Evolutionary conservation across 2,113 vertebrate species (phyloP).

Genomic region (Bos taurus): DNA sequence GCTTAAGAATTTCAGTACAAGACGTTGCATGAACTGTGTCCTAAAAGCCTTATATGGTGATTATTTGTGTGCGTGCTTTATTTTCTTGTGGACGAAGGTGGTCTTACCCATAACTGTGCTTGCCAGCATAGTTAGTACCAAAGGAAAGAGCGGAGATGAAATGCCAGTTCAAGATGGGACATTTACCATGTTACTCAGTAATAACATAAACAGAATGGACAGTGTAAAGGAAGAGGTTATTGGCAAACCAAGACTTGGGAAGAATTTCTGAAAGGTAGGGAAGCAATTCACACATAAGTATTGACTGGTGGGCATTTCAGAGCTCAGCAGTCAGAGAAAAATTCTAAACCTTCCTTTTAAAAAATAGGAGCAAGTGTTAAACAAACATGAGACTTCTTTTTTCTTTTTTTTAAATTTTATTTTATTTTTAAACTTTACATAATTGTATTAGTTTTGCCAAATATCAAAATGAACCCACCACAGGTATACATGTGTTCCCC

Average conservation of each 20-base stretch:
- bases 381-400: not conserved
- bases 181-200: not conserved
- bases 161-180: not conserved
- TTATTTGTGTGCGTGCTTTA: not conserved
- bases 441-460: too few relatives aligned
- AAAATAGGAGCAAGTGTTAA: not conserved
- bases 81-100: not conserved
- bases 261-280: not conserved
- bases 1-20: not conserved
- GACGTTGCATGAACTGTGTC: not conserved
- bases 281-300: not conserved
- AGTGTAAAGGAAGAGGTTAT: not conserved
- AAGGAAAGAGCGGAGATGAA: not conserved
- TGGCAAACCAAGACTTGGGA: not conserved
- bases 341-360: not conserved
- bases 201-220: not conserved
- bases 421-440: too few relatives aligned
- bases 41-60: not conserved
- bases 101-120: not conserved
- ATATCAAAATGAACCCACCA: too few relatives aligned
- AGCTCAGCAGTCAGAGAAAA: not conserved
- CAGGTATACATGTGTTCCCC: too few relatives aligned
- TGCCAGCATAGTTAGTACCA: not conserved
- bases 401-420: too few relatives aligned
- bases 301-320: not conserved